Evolutionary conservation across 2,113 vertebrate species (phyloP).

Genomic region (Vidua macroura): DNA sequence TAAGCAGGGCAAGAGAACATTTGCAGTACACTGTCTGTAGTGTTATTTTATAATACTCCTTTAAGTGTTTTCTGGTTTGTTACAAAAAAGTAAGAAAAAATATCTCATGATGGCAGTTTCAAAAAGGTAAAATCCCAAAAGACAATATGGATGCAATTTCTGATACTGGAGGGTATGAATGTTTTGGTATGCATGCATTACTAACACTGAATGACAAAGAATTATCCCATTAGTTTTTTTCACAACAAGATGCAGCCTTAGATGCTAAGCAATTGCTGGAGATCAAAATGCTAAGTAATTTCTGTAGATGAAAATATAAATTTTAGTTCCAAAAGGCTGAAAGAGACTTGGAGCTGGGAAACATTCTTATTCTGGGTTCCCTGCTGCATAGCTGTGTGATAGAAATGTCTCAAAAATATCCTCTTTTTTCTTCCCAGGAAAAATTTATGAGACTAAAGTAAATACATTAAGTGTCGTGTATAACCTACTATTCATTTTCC

Average conservation of each 20-base stretch:
- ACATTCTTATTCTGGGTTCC: neutral
- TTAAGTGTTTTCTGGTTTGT: neutral
- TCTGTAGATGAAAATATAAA: neutral
- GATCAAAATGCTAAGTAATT: neutral
- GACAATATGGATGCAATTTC: neutral
- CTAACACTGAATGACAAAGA: neutral
- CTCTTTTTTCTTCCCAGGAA: neutral
- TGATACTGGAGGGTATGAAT: neutral
- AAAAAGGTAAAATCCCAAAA: neutral
- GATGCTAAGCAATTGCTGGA: neutral
- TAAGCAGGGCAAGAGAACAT: neutral
- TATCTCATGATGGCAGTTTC: rapidly evolving
- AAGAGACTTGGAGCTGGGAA: neutral
- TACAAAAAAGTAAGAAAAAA: neutral
- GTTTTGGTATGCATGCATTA: neutral
- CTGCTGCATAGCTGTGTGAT: neutral
- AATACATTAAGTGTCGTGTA: neutral
- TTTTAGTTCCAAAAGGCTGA: neutral
- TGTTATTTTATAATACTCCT: neutral
- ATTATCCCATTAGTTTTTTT: neutral
- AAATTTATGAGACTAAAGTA: neutral
- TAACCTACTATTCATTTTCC: neutral
- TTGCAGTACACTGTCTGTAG: neutral
- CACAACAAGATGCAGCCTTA: neutral
- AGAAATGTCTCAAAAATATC: neutral